Percentiles rank a stretch among this genome's conserved stretches.
These are phyloP conservation scores for Apis mellifera DNA, from an alignment of 1,140 invertebrate genomes.

Conservation along the genomic window Amel_HAv3.1 CM009941.2:14602501-14603000, in stretches of 20 bases:
- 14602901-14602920: not conserved
- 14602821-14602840: not conserved
- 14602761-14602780: not conserved
- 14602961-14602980: not conserved
- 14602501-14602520: not conserved
- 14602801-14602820: not conserved
- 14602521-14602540: not conserved
- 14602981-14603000: no score
- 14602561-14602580: not conserved
- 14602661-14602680: not conserved
- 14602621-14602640: not conserved
- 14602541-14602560: not conserved
- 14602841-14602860: not conserved
- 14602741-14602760: not conserved
- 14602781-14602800: not conserved
- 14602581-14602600: not conserved
- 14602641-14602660: not conserved
- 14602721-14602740: not conserved
- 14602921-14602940: not conserved
- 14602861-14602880: not conserved
- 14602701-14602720: not conserved
- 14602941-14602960: not conserved
- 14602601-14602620: constrained; percentile 10
- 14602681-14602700: not conserved
- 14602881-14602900: not conserved